Evolutionary conservation across 2,797 vertebrate genomes (phyloP).

Genomic region (Parambassis ranga): DNA sequence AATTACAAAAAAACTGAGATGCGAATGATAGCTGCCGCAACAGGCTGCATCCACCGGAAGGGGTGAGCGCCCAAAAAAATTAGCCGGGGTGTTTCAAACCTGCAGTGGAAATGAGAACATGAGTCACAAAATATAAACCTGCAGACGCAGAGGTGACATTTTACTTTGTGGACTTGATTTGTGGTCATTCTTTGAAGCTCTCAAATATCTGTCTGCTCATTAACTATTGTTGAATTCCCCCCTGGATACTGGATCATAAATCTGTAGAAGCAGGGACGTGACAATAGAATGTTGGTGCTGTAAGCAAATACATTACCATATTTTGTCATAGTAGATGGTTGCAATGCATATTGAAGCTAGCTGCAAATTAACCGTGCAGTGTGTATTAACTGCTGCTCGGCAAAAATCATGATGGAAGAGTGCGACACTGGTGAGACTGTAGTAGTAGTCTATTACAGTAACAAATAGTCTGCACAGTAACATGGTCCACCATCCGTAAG

Average conservation of each 20-base stretch:
- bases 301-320: too few species aligned
- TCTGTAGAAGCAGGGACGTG: not conserved
- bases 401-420: too few species aligned
- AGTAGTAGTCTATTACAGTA: too few species aligned
- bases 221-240: not conserved
- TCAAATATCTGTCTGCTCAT: not conserved
- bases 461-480: too few species aligned
- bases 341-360: too few species aligned
- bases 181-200: not conserved
- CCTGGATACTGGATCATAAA: not conserved
- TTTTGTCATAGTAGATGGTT: too few species aligned
- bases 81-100: constrained; percentile 1
- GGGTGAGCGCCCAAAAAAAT: constrained; percentile 21
- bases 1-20: too few species aligned
- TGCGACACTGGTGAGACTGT: too few species aligned
- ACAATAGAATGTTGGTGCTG: not conserved
- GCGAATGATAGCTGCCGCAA: too few species aligned
- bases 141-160: not conserved
- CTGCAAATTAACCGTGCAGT: too few species aligned
- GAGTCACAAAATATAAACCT: not conserved
- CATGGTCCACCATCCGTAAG: too few species aligned
- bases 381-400: too few species aligned
- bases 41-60: not conserved
- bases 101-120: not conserved
- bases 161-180: not conserved